Percentiles rank a stretch among this genome's conserved stretches.
Evolutionary conservation across 2,888 invertebrate species (phyloP).

Genomic region (Mantis religiosa): DNA sequence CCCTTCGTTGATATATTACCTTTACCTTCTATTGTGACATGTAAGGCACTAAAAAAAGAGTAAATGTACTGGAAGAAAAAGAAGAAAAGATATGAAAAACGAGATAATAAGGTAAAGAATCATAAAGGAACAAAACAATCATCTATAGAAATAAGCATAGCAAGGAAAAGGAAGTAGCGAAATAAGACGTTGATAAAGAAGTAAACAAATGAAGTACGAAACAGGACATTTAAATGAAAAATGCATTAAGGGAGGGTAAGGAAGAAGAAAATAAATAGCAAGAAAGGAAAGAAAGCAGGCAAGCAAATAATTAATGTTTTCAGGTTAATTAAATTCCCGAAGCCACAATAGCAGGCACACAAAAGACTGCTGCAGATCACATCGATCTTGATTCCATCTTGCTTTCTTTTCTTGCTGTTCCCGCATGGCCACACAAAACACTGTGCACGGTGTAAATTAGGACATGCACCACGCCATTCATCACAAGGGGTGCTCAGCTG

Average conservation of each 20-base stretch:
- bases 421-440: not conserved
- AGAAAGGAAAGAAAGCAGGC: not conserved
- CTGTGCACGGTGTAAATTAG: not conserved
- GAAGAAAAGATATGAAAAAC: too few relatives aligned
- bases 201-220: not conserved
- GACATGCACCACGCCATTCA: not conserved
- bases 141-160: too few relatives aligned
- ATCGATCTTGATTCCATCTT: not conserved
- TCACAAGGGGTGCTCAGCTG: not conserved
- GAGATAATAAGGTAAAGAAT: too few relatives aligned
- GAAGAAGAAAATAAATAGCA: not conserved
- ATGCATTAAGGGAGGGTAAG: not conserved
- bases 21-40: too few relatives aligned
- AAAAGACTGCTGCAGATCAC: not conserved
- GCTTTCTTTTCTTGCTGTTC: not conserved
- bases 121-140: too few relatives aligned
- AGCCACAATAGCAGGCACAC: not conserved
- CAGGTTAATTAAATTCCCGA: conserved; percentile 10
- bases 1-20: too few relatives aligned
- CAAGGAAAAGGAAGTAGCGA: too few relatives aligned
- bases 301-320: not conserved
- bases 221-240: not conserved
- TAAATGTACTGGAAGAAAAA: too few relatives aligned
- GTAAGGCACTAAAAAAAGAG: too few relatives aligned
- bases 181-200: not conserved